phyloP scores from a whole-genome alignment of 2,113 vertebrate species.

The Myrmophylax atrothorax region DNA sequence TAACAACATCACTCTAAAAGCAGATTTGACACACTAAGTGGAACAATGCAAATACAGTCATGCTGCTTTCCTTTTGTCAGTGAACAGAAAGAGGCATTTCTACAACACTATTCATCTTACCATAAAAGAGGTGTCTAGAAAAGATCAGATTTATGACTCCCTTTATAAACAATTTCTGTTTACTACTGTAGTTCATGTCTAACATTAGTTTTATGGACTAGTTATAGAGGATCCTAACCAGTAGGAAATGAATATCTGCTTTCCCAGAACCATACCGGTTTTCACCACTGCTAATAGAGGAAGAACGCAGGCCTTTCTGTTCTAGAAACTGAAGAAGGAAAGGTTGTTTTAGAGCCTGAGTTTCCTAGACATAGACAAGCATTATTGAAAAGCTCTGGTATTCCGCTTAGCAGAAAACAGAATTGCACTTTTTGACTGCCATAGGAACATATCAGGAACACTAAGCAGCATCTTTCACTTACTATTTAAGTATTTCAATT shows the following conservation, averaged over 20 bases:
- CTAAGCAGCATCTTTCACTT: not conserved
- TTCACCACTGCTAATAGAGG: not conserved
- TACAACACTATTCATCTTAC: not conserved
- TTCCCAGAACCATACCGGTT: not conserved
- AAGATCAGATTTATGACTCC: not conserved
- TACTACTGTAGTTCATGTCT: not conserved
- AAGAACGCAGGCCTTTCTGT: not conserved
- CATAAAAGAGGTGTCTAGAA: not conserved
- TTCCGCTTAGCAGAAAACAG: not conserved
- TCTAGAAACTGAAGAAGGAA: not conserved
- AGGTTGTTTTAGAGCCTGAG: not conserved
- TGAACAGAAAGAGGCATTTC: not conserved
- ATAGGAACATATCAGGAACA: not conserved
- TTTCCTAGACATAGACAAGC: not conserved
- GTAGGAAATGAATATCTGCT: not conserved
- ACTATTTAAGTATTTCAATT: not conserved
- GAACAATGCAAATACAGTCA: not conserved
- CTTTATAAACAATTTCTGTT: not conserved
- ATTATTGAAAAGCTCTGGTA: not conserved
- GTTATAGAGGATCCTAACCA: not conserved
- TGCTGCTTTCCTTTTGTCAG: not conserved
- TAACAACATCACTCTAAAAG: not conserved
- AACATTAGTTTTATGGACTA: not conserved
- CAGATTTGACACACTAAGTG: not conserved
- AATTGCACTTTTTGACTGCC: not conserved